A percentile compares a stretch with the other conserved stretches of the same genome.
Conservation (phyloP, 2,113 vertebrate genomes). For the Nematolebias whitei region DNA sequence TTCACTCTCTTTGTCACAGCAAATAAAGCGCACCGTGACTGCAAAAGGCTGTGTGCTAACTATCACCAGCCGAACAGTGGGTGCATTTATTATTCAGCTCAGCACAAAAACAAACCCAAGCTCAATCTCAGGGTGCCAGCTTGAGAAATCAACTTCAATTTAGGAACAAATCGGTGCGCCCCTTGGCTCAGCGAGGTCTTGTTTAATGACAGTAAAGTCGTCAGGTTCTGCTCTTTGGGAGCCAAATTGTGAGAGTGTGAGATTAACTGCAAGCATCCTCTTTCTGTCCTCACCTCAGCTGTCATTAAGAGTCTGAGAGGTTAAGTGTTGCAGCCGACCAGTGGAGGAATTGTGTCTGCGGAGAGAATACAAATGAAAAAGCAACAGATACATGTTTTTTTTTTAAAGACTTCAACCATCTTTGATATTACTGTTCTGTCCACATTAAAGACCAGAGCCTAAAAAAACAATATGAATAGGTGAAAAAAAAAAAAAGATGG, state of each 20-base stretch:
- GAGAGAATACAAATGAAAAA: slow-evolving; percentile 46
- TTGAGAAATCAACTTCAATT: slow-evolving; percentile 23
- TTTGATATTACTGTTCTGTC: slow-evolving; percentile 36
- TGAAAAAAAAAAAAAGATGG: slow-evolving; percentile 17
- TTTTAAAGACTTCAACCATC: slow-evolving; percentile 26
- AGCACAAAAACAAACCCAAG: slow-evolving; percentile 2
- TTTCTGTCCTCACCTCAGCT: slow-evolving; percentile 13
- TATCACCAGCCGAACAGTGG: slow-evolving; percentile 4
- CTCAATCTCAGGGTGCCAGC: not conserved
- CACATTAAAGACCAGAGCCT: slow-evolving; percentile 33
- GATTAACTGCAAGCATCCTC: slow-evolving; percentile 28
- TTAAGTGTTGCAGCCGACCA: slow-evolving; percentile 39
- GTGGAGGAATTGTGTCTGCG: slow-evolving; percentile 10
- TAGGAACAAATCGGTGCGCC: slow-evolving; percentile 17
- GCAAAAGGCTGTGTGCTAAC: not conserved
- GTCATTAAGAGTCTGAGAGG: slow-evolving; percentile 32
- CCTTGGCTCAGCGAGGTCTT: slow-evolving; percentile 39
- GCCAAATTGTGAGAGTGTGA: slow-evolving; percentile 23
- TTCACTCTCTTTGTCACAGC: not conserved
- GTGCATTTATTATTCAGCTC: not conserved
- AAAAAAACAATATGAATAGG: slow-evolving; percentile 5
- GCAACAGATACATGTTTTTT: not conserved
- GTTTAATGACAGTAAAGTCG: slow-evolving; percentile 30
- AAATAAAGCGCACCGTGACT: not conserved
- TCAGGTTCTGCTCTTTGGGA: slow-evolving; percentile 23